These are phyloP conservation scores for Drosophila borealis DNA, from an alignment of 2,888 invertebrate genomes.

Conservation along the genomic window DNA sequence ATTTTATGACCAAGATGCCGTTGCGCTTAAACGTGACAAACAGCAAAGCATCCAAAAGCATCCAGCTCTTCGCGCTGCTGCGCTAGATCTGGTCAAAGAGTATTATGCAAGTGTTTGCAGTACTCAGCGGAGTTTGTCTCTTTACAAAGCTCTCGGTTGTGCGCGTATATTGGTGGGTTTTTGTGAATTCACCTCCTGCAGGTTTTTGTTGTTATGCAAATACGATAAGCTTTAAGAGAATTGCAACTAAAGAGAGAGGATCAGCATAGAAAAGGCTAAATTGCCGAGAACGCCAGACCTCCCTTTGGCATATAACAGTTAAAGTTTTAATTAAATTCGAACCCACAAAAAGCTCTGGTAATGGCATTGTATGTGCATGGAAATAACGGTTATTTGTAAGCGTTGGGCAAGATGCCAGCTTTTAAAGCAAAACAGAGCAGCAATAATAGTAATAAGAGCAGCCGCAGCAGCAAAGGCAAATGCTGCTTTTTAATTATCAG, in stretches of 20 bases:
- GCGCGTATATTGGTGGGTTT: not conserved
- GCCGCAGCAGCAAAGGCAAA: conserved; percentile 22
- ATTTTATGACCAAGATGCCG: conserved; percentile 29
- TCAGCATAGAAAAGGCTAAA: not conserved
- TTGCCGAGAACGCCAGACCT: not conserved
- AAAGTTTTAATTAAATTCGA: conserved; percentile 36
- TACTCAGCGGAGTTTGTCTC: not conserved
- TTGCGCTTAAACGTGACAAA: conserved; percentile 41
- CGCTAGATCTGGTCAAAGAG: conserved; percentile 24
- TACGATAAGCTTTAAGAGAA: not conserved
- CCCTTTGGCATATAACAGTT: conserved; percentile 1
- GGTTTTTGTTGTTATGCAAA: not conserved
- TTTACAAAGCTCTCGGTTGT: conserved; percentile 10
- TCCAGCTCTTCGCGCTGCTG: conserved; percentile 12
- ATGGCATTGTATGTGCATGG: conserved; percentile 12
- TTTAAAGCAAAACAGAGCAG: conserved; percentile 21
- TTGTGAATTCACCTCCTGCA: not conserved
- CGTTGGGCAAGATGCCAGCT: conserved; percentile 44
- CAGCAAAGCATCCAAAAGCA: conserved; percentile 15
- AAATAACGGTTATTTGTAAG: conserved; percentile 45
- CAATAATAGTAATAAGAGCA: conserved; percentile 29
- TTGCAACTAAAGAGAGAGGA: not conserved
- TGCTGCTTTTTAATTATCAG: conserved; percentile 73
- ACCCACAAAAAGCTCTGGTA: conserved; percentile 37
- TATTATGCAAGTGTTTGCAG: conserved; percentile 36